Conservation (phyloP, 2,888 invertebrate species). For the Thymelicus sylvestris region DNA sequence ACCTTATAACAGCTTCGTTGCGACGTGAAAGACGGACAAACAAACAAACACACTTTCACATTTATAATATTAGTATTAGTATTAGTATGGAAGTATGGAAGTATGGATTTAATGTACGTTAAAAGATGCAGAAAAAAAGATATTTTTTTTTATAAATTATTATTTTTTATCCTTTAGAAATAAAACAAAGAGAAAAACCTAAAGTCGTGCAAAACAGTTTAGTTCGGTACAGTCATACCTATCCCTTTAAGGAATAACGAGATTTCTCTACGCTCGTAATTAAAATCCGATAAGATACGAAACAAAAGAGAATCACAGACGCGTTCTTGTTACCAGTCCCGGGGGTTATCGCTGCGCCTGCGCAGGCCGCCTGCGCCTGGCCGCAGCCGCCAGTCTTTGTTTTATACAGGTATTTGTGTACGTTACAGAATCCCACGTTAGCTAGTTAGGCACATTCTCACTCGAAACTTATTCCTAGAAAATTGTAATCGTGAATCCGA, state of each 20-base stretch:
- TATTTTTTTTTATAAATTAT: conserved; percentile 42
- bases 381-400: conserved; percentile 44
- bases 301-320: conserved; percentile 75
- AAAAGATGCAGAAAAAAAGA: no score
- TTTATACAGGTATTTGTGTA: conserved; percentile 49
- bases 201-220: conserved; percentile 74
- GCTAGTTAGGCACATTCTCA: conserved; percentile 16
- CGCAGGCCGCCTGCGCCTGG: conserved; percentile 28
- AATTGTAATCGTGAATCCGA: conserved; percentile 56
- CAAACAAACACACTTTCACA: no score
- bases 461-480: conserved; percentile 62
- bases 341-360: conserved; percentile 58
- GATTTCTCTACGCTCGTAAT: conserved; percentile 81
- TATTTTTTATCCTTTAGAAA: conserved; percentile 48
- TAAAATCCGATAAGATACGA: conserved; percentile 83
- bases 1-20: no score
- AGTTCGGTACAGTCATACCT: conserved; percentile 68
- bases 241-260: conserved; percentile 81
- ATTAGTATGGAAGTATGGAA: no score
- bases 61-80: no score
- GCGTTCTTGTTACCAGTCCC: conserved; percentile 56
- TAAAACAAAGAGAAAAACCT: conserved; percentile 72
- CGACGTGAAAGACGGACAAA: no score
- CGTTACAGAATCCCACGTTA: conserved; percentile 33
- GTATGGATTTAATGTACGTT: not conserved